Percentiles rank a stretch among this genome's conserved stretches.
Conservation (phyloP, 64 coral and sea anemone genomes). For the Platygyra sinensis region DNA sequence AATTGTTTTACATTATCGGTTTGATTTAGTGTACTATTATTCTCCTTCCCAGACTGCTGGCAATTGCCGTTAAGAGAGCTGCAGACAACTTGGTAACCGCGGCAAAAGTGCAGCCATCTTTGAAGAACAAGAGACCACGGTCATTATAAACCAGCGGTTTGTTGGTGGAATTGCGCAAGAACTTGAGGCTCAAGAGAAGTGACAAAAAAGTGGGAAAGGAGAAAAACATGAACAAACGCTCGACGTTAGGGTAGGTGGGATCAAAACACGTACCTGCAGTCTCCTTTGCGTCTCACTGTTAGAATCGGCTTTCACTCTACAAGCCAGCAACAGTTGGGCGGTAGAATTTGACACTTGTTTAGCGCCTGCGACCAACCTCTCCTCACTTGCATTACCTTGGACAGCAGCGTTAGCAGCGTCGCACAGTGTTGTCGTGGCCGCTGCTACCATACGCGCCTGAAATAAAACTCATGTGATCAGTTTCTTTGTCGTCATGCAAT, state of each 20-base stretch:
- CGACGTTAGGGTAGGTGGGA: too few relatives aligned
- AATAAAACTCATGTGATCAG: background rate
- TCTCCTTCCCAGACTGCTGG: slow-evolving; percentile 70
- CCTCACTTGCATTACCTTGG: slow-evolving; percentile 95
- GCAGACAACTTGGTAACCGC: slow-evolving; percentile 89
- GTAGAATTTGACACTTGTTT: slow-evolving; percentile 92
- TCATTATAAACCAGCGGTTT: slow-evolving; percentile 92
- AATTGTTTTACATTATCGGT: too few relatives aligned
- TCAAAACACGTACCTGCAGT: slow-evolving; percentile 66
- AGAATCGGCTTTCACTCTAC: slow-evolving; percentile 96
- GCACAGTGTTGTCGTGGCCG: slow-evolving; percentile 90
- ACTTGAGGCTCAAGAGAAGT: slow-evolving; percentile 89
- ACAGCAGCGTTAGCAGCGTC: slow-evolving; percentile 95
- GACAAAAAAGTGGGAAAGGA: too few relatives aligned
- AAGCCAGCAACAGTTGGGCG: slow-evolving; percentile 87
- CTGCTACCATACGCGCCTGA: slow-evolving; percentile 92
- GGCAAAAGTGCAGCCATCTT: slow-evolving; percentile 89
- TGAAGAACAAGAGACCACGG: slow-evolving; percentile 95
- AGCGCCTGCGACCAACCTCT: slow-evolving; percentile 86
- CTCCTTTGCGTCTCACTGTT: slow-evolving; percentile 87
- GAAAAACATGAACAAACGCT: too few relatives aligned
- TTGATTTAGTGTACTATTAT: background rate
- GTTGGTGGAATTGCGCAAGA: slow-evolving; percentile 96
- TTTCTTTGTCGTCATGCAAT: background rate
- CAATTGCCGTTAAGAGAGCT: slow-evolving; percentile 92